Conservation (phyloP, 2,797 vertebrate genomes). For the Rhinichthys osculus region DNA sequence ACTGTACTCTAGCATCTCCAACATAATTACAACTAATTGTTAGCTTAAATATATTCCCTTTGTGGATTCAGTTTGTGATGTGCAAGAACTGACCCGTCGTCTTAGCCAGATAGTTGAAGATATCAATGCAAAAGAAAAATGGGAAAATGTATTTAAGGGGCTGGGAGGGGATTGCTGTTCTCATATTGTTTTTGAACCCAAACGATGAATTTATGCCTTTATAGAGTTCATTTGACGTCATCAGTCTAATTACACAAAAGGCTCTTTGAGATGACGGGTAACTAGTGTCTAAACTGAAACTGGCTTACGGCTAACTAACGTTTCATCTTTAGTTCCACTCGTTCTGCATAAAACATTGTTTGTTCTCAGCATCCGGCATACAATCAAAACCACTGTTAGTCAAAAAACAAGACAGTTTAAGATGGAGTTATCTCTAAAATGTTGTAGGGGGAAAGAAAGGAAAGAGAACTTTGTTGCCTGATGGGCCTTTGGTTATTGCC, state of each 20-base stretch:
- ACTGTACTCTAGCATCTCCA: conserved; percentile 99
- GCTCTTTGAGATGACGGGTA: conserved; percentile 83
- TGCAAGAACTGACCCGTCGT: conserved; percentile 68
- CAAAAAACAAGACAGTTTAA: conserved; percentile 70
- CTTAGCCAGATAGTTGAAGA: conserved; percentile 65
- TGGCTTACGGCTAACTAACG: conserved; percentile 89
- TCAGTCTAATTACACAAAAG: conserved; percentile 86
- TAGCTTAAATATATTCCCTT: conserved; percentile 72
- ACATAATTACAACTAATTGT: conserved; percentile 75
- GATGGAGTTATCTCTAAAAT: conserved; percentile 69
- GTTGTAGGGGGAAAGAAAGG: conserved; percentile 50
- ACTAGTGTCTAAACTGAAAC: conserved; percentile 89
- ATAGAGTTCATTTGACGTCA: conserved; percentile 91
- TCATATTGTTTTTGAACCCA: conserved; percentile 77
- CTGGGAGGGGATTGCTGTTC: conserved; percentile 80
- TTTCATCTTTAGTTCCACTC: conserved; percentile 99
- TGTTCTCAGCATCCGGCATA: conserved; percentile 85
- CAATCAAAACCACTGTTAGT: conserved; percentile 79
- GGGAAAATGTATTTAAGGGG: conserved; percentile 78
- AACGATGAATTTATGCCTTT: conserved; percentile 89
- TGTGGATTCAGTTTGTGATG: conserved; percentile 52
- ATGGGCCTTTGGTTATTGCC: conserved; percentile 17
- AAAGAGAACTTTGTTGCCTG: conserved; percentile 10
- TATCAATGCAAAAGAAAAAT: conserved; percentile 70
- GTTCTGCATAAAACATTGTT: conserved; percentile 89